Evolutionary conservation across 2,797 vertebrate genomes (phyloP).

Genomic region (Salmo trutta): DNA sequence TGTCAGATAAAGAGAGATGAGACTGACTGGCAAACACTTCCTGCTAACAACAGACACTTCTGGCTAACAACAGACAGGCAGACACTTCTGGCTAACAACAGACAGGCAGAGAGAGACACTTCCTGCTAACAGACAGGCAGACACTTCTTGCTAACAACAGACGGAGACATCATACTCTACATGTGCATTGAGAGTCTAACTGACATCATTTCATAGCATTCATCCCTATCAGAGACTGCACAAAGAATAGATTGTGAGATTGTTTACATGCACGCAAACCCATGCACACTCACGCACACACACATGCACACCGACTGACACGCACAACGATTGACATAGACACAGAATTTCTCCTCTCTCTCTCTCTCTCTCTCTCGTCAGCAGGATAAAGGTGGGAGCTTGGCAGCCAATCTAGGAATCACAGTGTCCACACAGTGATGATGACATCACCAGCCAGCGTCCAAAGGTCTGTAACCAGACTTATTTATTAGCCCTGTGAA

Average conservation of each 20-base stretch:
- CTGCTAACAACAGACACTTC: no score
- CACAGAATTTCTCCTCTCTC: background rate
- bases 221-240: no score
- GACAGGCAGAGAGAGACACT: no score
- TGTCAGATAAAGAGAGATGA: no score
- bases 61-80: no score
- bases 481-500: constrained; percentile 33
- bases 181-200: background rate
- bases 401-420: constrained; percentile 30
- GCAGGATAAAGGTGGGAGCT: constrained; percentile 19
- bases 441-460: constrained; percentile 49
- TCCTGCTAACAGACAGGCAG: no score
- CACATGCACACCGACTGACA: background rate
- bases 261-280: background rate
- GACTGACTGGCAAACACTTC: background rate
- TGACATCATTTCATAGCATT: background rate
- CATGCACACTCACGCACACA: background rate
- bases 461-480: constrained; percentile 56
- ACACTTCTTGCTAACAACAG: no score
- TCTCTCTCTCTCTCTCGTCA: constrained; percentile 24
- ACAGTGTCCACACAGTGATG: constrained; percentile 25
- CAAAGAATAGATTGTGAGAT: no score
- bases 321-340: no score
- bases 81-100: no score
- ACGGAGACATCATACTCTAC: background rate